Conservation (phyloP, 2,888 invertebrate genomes). For the Panorpa germanica region DNA sequence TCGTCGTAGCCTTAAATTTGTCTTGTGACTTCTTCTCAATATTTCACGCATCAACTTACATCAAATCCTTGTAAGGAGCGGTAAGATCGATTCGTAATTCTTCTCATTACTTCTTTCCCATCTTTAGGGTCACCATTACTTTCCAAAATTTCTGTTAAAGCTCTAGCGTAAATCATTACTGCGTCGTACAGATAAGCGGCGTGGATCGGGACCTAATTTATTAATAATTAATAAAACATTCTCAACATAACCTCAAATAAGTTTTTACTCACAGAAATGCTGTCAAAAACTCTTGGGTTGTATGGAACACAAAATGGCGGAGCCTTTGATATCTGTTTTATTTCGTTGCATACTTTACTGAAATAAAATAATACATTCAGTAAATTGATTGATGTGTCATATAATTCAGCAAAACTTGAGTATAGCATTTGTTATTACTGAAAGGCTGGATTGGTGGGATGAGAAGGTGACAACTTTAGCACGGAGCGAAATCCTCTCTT, state of each 20-base stretch:
- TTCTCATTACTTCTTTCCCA: constrained; percentile 53
- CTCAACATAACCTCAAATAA: not conserved
- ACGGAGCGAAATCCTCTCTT: constrained; percentile 66
- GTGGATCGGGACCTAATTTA: constrained; percentile 50
- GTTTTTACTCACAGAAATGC: constrained; percentile 37
- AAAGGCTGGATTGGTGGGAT: constrained; percentile 54
- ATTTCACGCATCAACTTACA: no score
- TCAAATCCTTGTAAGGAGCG: constrained; percentile 64
- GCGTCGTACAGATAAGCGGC: constrained; percentile 78
- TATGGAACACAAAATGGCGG: constrained; percentile 64
- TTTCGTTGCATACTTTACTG: constrained; percentile 49
- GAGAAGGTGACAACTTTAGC: constrained; percentile 58
- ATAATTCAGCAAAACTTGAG: constrained; percentile 4
- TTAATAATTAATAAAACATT: not conserved
- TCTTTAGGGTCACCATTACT: constrained; percentile 50
- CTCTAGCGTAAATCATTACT: constrained; percentile 69
- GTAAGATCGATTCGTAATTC: constrained; percentile 59
- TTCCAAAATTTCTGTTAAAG: constrained; percentile 52
- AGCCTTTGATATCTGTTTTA: constrained; percentile 45
- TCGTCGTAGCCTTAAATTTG: no score
- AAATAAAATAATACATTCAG: constrained; percentile 14
- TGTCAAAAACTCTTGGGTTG: constrained; percentile 53
- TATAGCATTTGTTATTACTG: constrained; percentile 31
- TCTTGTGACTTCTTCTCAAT: no score
- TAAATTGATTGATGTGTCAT: constrained; percentile 3